phyloP scores from a whole-genome alignment of 2,888 invertebrate genomes.

The Boloria selene region DNA sequence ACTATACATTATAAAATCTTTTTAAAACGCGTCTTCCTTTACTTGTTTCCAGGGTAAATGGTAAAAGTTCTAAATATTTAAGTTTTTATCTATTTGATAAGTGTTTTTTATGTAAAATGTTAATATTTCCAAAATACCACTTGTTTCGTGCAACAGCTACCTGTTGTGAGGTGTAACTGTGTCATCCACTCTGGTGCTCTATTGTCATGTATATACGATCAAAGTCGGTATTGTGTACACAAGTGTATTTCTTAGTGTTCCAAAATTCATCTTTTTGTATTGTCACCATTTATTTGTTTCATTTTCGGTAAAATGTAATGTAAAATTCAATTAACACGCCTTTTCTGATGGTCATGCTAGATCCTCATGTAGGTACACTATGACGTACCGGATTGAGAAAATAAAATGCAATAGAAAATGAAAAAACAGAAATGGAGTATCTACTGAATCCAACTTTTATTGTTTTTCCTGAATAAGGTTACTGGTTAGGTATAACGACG shows the following conservation, averaged over 20 bases:
- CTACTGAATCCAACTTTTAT: background rate
- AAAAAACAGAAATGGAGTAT: background rate
- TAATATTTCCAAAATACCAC: slow-evolving; percentile 25
- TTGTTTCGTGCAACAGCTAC: slow-evolving; percentile 47
- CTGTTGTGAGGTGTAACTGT: slow-evolving; percentile 65
- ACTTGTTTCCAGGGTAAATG: background rate
- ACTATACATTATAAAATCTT: slow-evolving; percentile 56
- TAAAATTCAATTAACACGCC: slow-evolving; percentile 6
- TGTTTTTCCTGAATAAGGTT: no score
- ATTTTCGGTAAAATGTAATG: slow-evolving; percentile 23
- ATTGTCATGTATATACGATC: slow-evolving; percentile 81
- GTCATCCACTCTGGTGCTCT: slow-evolving; percentile 65
- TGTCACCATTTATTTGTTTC: slow-evolving; percentile 46
- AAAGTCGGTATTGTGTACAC: slow-evolving; percentile 75
- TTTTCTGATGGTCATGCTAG: background rate
- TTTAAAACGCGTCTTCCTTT: background rate
- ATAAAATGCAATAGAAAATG: background rate
- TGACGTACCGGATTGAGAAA: background rate
- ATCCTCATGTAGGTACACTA: background rate
- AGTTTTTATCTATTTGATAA: background rate
- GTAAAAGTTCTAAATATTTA: background rate
- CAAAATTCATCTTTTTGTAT: slow-evolving; percentile 47
- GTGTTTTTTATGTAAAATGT: background rate
- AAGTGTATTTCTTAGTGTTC: slow-evolving; percentile 56
- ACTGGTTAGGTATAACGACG: no score